Evolutionary conservation across 2,113 vertebrate genomes (phyloP).

Genomic region (Tretioscincus oriximinensis): DNA sequence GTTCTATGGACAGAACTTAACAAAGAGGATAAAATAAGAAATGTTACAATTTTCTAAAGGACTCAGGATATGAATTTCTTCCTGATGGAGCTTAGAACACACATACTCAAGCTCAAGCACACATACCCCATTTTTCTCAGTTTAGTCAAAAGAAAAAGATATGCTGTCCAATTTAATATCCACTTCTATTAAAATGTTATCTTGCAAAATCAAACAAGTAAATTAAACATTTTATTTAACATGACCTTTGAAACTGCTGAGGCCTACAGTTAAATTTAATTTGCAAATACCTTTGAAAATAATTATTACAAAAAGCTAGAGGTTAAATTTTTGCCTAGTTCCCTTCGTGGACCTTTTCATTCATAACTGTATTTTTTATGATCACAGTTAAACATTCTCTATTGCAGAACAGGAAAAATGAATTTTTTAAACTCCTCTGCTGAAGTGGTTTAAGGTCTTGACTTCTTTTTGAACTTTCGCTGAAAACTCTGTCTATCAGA

Average conservation of each 20-base stretch:
- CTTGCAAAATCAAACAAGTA: not conserved
- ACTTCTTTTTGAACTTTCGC: slow-evolving; percentile 4
- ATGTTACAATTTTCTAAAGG: not conserved
- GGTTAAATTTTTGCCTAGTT: not conserved
- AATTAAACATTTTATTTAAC: not conserved
- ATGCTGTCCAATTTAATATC: not conserved
- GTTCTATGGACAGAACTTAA: not conserved
- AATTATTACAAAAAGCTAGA: not conserved
- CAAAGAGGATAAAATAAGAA: not conserved
- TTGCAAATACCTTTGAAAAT: not conserved
- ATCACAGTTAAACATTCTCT: slow-evolving; percentile 1
- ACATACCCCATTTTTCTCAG: not conserved
- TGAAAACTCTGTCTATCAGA: not conserved
- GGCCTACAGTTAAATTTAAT: not conserved
- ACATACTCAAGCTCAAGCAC: too few relatives aligned
- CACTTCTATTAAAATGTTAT: not conserved
- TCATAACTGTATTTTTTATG: not conserved
- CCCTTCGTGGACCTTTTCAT: not conserved
- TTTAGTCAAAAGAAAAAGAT: not conserved
- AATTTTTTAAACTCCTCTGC: not conserved
- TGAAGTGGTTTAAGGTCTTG: not conserved
- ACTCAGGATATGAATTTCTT: not conserved
- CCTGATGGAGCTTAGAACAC: not conserved
- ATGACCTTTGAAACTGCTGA: not conserved
- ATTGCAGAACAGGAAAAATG: not conserved